These are phyloP conservation scores for Danio tinwini DNA, from an alignment of 2,797 vertebrate species.

Conservation along the genomic window DNA sequence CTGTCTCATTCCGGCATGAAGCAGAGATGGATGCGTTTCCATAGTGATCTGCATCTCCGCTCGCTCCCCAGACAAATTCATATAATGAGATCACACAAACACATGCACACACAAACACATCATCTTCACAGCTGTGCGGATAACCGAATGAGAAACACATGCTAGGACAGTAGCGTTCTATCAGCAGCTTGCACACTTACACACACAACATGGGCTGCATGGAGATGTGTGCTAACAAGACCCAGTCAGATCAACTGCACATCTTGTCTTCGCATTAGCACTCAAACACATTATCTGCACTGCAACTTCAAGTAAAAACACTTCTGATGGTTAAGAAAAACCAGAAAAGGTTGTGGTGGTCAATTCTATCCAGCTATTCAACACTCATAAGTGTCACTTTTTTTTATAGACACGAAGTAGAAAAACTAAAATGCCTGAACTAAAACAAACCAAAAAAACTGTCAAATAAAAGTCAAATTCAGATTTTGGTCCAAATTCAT, in stretches of 20 bases:
- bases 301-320: background rate
- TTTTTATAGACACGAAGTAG: background rate
- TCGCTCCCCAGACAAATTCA: slow-evolving; percentile 49
- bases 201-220: slow-evolving; percentile 5
- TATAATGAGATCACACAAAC: slow-evolving; percentile 52
- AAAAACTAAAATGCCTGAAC: background rate
- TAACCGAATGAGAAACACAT: slow-evolving; percentile 40
- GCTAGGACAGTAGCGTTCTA: slow-evolving; percentile 23
- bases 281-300: background rate
- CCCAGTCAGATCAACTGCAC: slow-evolving; percentile 23
- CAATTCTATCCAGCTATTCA: background rate
- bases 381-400: background rate
- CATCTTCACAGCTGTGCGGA: slow-evolving; percentile 36
- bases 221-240: slow-evolving; percentile 25
- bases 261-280: slow-evolving; percentile 9
- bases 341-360: background rate
- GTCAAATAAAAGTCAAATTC: background rate
- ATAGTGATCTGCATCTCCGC: slow-evolving; percentile 54
- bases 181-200: slow-evolving; percentile 48
- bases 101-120: slow-evolving; percentile 49
- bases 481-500: background rate
- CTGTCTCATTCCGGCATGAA: slow-evolving; percentile 27
- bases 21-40: slow-evolving; percentile 51
- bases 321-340: background rate
- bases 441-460: too few relatives aligned